Percentiles rank a stretch among this genome's conserved stretches.
These are phyloP conservation scores for Anser cygnoides DNA, from an alignment of 2,113 vertebrate species.

Conservation along the genomic window DNA sequence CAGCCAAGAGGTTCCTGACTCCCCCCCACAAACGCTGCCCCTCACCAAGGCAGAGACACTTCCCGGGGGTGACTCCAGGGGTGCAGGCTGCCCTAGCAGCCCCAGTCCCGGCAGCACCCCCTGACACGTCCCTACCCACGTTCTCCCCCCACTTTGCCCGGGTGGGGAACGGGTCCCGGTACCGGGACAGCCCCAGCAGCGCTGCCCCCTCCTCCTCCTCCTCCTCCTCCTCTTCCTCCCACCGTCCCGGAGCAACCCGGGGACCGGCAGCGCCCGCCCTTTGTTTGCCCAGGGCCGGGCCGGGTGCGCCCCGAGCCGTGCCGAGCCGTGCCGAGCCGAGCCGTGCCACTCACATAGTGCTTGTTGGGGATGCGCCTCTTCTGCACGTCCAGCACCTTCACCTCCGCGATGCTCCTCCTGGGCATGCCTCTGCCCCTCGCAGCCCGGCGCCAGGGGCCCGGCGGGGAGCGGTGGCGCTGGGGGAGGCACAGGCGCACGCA, in stretches of 20 bases:
- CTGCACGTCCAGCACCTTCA: conserved; percentile 85
- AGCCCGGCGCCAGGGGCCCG: background rate
- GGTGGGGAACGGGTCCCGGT: background rate
- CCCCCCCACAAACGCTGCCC: background rate
- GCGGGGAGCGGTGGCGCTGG: background rate
- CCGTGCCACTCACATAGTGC: conserved; percentile 80
- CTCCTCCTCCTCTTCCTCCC: background rate
- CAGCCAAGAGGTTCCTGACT: background rate
- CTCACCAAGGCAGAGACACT: background rate
- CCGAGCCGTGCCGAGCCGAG: background rate
- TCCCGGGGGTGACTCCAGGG: background rate
- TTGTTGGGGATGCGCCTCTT: conserved; percentile 84
- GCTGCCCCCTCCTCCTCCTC: background rate
- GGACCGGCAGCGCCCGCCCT: conserved; percentile 27
- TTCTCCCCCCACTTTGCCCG: too few relatives aligned
- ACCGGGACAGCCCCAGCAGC: background rate
- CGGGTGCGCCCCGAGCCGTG: background rate
- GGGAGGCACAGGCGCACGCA: background rate
- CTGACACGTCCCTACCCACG: background rate
- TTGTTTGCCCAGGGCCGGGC: conserved; percentile 26
- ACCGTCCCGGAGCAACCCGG: background rate
- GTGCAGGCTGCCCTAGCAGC: background rate
- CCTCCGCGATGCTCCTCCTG: conserved; percentile 81
- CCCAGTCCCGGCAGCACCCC: background rate
- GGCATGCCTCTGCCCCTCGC: conserved; percentile 69